Evolutionary conservation across 2,888 invertebrate species (phyloP).

Genomic region (Cantharis rufa): DNA sequence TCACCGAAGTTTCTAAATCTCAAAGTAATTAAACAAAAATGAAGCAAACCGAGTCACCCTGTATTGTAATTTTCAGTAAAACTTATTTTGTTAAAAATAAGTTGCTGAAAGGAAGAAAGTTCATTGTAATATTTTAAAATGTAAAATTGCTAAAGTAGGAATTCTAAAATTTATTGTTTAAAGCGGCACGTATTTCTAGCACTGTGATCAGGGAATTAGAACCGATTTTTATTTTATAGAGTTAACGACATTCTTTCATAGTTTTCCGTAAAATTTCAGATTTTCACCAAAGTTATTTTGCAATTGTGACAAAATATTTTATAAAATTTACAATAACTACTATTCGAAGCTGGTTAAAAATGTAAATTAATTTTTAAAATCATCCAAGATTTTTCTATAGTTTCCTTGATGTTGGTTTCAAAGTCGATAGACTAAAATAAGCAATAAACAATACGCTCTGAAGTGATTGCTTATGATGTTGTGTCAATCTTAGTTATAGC

Average conservation of each 20-base stretch:
- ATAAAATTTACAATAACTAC: not conserved
- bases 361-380: too few relatives aligned
- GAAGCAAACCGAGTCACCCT: not conserved
- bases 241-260: not conserved
- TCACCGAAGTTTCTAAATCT: not conserved
- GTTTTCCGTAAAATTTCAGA: not conserved
- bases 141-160: not conserved
- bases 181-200: not conserved
- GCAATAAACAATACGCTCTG: not conserved
- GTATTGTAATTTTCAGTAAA: not conserved
- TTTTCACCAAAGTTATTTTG: too few relatives aligned
- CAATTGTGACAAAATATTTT: not conserved
- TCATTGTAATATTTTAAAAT: not conserved
- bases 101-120: not conserved
- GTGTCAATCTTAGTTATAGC: not conserved
- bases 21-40: not conserved
- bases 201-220: not conserved
- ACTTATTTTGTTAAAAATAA: not conserved
- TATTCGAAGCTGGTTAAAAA: not conserved
- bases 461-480: not conserved
- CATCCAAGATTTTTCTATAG: not conserved
- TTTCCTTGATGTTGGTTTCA: not conserved
- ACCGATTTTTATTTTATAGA: not conserved
- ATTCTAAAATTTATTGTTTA: not conserved
- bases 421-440: not conserved